Evolutionary conservation across 2,888 invertebrate species (phyloP).

Genomic region (Eulithis testata): DNA sequence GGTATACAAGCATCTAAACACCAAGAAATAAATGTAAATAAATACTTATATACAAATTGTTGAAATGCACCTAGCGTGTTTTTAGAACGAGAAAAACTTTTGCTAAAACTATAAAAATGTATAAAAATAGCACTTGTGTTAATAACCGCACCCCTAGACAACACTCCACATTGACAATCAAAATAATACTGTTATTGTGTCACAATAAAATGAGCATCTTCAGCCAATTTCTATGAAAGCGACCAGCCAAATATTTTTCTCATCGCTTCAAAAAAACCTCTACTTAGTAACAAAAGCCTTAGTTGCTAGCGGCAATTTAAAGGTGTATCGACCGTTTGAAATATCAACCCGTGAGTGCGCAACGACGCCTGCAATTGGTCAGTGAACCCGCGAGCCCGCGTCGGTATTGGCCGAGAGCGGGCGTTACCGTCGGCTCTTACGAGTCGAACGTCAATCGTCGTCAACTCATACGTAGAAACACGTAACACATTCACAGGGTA

Average conservation of each 20-base stretch:
- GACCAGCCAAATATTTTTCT: slow-evolving; percentile 73
- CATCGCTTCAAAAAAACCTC: slow-evolving; percentile 51
- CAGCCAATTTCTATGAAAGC: slow-evolving; percentile 77
- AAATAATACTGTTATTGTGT: slow-evolving; percentile 40
- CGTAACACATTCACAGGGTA: slow-evolving; percentile 75
- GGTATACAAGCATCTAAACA: slow-evolving; percentile 34
- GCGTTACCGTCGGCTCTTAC: slow-evolving; percentile 47
- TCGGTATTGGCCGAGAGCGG: slow-evolving; percentile 44
- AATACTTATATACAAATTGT: slow-evolving; percentile 38
- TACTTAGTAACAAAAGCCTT: slow-evolving; percentile 67
- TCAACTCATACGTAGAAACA: slow-evolving; percentile 62
- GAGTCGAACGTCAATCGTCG: slow-evolving; percentile 47
- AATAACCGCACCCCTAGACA: slow-evolving; percentile 26
- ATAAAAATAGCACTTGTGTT: slow-evolving; percentile 32
- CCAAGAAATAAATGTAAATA: slow-evolving; percentile 14
- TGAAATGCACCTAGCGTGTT: slow-evolving; percentile 33
- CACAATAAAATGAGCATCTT: slow-evolving; percentile 67
- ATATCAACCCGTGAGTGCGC: slow-evolving; percentile 51
- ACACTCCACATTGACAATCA: slow-evolving; percentile 31
- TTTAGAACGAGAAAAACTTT: slow-evolving; percentile 19
- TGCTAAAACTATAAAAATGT: slow-evolving; percentile 16
- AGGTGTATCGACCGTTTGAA: slow-evolving; percentile 57
- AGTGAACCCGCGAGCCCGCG: slow-evolving; percentile 42
- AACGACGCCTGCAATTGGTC: slow-evolving; percentile 31
- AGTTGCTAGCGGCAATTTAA: slow-evolving; percentile 74